These are phyloP conservation scores for Lucifuga dentata DNA, from an alignment of 2,113 vertebrate genomes.

Conservation along the genomic window DNA sequence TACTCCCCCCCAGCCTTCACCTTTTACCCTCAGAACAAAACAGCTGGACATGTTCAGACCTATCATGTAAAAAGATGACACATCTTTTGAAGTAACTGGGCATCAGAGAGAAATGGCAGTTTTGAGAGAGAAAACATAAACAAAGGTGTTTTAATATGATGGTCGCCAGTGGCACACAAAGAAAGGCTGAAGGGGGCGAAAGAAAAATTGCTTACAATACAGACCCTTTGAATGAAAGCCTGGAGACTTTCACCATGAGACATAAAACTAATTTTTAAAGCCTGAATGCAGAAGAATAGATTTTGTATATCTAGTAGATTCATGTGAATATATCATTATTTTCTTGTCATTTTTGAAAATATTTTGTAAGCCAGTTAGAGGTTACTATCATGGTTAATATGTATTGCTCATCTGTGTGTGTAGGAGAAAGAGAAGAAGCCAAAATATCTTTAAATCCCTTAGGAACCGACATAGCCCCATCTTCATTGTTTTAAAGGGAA, in stretches of 20 bases:
- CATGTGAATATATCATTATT: slow-evolving; percentile 21
- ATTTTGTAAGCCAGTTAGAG: neutral
- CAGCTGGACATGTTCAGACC: slow-evolving; percentile 79
- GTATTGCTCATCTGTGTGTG: no score
- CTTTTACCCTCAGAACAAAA: slow-evolving; percentile 67
- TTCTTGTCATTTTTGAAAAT: slow-evolving; percentile 14
- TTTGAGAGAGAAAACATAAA: slow-evolving; percentile 66
- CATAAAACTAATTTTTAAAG: slow-evolving; percentile 55
- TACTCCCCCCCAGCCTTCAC: slow-evolving; percentile 54
- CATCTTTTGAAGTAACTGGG: slow-evolving; percentile 71
- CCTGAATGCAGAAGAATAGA: slow-evolving; percentile 47
- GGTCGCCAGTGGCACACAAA: slow-evolving; percentile 70
- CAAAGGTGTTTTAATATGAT: slow-evolving; percentile 75
- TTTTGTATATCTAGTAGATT: slow-evolving; percentile 39
- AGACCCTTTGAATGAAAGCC: slow-evolving; percentile 72
- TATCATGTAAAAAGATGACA: slow-evolving; percentile 70
- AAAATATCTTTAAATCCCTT: slow-evolving; percentile 4
- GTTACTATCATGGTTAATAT: neutral
- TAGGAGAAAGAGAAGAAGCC: slow-evolving; percentile 1
- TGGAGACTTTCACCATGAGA: slow-evolving; percentile 56
- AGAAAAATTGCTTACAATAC: slow-evolving; percentile 76
- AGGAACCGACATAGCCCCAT: neutral
- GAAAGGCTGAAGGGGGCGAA: slow-evolving; percentile 46
- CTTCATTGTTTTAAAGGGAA: slow-evolving; percentile 44
- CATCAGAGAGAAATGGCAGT: slow-evolving; percentile 57